Evolutionary conservation across 2,113 vertebrate genomes (phyloP), one percentile per base, ranked within the genome.

Genomic region (Triplophysa rosa): DNA sequence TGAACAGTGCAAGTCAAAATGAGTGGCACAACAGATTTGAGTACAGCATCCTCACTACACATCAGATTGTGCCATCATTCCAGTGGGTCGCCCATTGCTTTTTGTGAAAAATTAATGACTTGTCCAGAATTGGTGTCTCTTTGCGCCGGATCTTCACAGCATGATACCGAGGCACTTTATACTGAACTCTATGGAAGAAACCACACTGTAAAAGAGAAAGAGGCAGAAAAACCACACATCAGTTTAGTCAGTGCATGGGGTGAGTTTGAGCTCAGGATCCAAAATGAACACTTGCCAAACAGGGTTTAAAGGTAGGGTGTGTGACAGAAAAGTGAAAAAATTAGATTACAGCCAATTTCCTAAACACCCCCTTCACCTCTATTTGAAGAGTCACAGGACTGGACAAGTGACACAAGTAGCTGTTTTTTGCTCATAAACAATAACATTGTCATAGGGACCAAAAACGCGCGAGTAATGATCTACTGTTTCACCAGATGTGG

Each of bases 61-160:
- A 61, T 91, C 91, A 93, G 10, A 88, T 90, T 69, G 88, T 89
- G 63, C 91, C 88, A 7, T 94, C 91, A 4, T 86, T 89, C 92
- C 92, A 90, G 89, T 89, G 92, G 8, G 92, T 95, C 16, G 93
- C 90, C 96, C 96, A 98, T 77, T 94, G 93, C 87, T 93, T 95
- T 88, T 94, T 92, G 84, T 95, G 90, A 85, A 94, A 90, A 52
- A 89, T 92, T 45, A 93, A 93, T 0, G 90, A 95, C 87, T 94
- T 93, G 75, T 95, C 92, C 24, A 93, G 93, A 88, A 94, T 94
- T 87, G 94, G 94, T 72, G 93, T 89, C 75, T 96, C 93, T 87
- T 96, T 90, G 2, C 93, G 92, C 0, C 94, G 95, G 86, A 97
- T 98, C 93, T 95, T 95, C 68, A 98, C 95, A 0, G 96, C 96